Evolutionary conservation across 2,888 invertebrate species (phyloP), one percentile per base, ranked within the genome.

Genomic region (Agrochola circellaris): DNA sequence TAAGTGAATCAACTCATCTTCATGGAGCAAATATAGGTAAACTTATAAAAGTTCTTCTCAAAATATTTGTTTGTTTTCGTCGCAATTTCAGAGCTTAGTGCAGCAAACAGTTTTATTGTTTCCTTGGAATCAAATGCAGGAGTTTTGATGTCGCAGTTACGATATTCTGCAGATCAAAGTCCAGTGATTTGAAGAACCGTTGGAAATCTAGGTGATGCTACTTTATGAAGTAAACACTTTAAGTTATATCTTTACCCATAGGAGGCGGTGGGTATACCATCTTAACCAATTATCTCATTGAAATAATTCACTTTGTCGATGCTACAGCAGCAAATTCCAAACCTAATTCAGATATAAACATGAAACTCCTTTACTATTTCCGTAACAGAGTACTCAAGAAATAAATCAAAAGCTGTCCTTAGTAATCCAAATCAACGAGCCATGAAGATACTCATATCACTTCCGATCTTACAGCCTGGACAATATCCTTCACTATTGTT

Each of bases 401-500:
- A 78, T 74, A 84, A 81, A 85, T 87, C 74, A 77, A 65, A 73
- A 68, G 58, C 58, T 79, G 80, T 82, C 81, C 80, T 87, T 75
- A 83, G 82, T 75, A 70, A 81, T 79, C 74, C 79, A 73, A 78
- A 81, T 84, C 82, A 85, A 87, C 88, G 83, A 85, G 73, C 86
- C 88, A 77, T 88, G 84, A 88, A 90, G 90, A 90, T 89, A 87
- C 88, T 84, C 84, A 84, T 88, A 88, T 86, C 83, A 84, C 87
- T 88, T 90, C 90, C 91, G 88, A 90, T 90, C 89, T 87, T 77
- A 76, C 77, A 73, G 71, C 77, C 87, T 87, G 87, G 86, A 88
- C 86, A 87, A 83, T 88, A 90, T 87, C 91, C 90, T 90, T 90
- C 87, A 77, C 88, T 81, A 89, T 91, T 91, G 91, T 91, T 89